Evolutionary conservation across 1,140 invertebrate genomes (phyloP).

Genomic region (Kradibia gibbosae): DNA sequence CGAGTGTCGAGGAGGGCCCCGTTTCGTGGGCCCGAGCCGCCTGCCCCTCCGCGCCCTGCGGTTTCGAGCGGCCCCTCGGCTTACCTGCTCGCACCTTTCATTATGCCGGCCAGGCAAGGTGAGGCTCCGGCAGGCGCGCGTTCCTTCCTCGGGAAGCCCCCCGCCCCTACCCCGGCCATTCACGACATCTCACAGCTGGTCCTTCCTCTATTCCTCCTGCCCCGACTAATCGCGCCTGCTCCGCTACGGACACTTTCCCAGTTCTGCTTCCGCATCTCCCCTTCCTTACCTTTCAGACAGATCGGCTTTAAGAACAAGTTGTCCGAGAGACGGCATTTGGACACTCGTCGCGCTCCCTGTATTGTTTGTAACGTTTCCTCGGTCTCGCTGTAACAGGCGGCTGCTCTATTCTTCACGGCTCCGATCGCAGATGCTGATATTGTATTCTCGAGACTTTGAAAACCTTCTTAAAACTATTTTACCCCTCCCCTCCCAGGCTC

Average conservation of each 20-base stretch:
- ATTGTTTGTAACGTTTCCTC: too few relatives aligned
- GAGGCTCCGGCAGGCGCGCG: neutral
- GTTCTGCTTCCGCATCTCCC: neutral
- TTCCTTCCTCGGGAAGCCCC: neutral
- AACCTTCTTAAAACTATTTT: too few relatives aligned
- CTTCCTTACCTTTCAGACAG: neutral
- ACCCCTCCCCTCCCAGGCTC: too few relatives aligned
- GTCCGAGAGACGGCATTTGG: too few relatives aligned
- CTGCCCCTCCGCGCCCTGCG: neutral
- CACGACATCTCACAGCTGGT: too few relatives aligned
- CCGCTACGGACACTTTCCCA: neutral
- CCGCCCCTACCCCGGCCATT: neutral
- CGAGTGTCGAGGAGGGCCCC: neutral
- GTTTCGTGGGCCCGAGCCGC: neutral
- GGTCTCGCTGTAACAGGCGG: too few relatives aligned
- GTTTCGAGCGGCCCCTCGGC: neutral
- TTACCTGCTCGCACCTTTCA: conserved; percentile 7
- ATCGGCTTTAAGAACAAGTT: too few relatives aligned
- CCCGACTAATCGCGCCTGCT: neutral
- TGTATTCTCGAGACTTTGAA: too few relatives aligned
- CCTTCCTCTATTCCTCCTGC: neutral
- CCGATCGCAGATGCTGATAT: too few relatives aligned
- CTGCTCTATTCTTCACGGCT: too few relatives aligned
- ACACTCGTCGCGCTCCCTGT: too few relatives aligned
- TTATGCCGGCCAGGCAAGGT: neutral